Evolutionary conservation across 2,113 vertebrate genomes (phyloP).

Genomic region (Pimephales promelas): DNA sequence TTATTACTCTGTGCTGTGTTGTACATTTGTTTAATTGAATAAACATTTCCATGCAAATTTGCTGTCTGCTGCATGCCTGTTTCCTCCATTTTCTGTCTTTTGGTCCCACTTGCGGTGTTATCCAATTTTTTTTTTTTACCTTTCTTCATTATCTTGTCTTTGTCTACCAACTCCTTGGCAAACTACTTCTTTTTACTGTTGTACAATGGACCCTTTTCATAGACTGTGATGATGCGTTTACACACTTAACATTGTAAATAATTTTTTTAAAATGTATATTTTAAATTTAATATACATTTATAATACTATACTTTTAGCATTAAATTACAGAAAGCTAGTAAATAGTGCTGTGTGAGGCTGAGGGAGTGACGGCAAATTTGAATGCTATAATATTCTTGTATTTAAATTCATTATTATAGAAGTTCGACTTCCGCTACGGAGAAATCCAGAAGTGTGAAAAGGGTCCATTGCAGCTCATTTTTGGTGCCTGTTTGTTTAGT

Average conservation of each 20-base stretch:
- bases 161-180: background rate
- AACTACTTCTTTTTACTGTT: background rate
- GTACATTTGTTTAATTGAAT: constrained; percentile 70
- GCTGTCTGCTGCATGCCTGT: constrained; percentile 64
- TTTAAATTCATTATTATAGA: background rate
- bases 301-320: too few relatives aligned
- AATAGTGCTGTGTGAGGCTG: too few relatives aligned
- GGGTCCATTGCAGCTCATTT: background rate
- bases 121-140: background rate
- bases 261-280: too few relatives aligned
- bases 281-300: background rate
- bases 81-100: constrained; percentile 56
- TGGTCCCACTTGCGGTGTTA: background rate
- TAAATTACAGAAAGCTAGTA: too few relatives aligned
- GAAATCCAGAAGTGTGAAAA: background rate
- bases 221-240: background rate
- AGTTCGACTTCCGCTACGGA: background rate
- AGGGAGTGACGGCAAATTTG: too few relatives aligned
- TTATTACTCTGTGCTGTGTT: constrained; percentile 57
- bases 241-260: background rate
- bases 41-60: constrained; percentile 65
- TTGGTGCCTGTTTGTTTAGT: background rate
- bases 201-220: background rate
- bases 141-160: background rate
- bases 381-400: too few relatives aligned